phyloP scores from a whole-genome alignment of 2,888 invertebrate species.

The Apotomis capreana region DNA sequence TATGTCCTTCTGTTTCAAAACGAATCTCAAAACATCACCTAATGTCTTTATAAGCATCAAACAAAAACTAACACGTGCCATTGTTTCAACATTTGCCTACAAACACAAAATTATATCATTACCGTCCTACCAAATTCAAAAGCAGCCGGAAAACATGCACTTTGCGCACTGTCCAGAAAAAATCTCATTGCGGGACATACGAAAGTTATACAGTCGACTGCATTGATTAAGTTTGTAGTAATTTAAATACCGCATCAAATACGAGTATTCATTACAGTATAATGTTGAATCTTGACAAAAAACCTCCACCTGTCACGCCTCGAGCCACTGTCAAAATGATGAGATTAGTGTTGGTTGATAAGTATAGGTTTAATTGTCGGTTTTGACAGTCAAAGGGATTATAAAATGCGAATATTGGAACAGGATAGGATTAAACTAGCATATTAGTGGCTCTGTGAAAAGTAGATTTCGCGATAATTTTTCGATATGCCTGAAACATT shows the following conservation, averaged over 20 bases:
- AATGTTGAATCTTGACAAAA: slow-evolving; percentile 34
- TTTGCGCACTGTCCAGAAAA: not conserved
- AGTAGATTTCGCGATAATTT: too few species aligned
- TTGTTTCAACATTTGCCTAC: slow-evolving; percentile 39
- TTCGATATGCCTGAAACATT: too few species aligned
- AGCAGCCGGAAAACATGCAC: not conserved
- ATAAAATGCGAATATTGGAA: too few species aligned
- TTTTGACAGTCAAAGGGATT: too few species aligned
- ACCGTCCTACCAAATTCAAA: slow-evolving; percentile 10
- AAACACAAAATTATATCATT: slow-evolving; percentile 36
- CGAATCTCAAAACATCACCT: not conserved
- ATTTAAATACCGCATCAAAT: slow-evolving; percentile 39
- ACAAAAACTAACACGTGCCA: slow-evolving; percentile 10
- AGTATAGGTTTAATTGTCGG: too few species aligned
- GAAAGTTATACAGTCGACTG: not conserved
- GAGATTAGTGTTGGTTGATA: too few species aligned
- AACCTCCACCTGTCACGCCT: slow-evolving; percentile 37
- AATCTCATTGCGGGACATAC: not conserved
- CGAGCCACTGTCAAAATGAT: slow-evolving; percentile 29
- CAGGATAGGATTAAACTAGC: too few species aligned
- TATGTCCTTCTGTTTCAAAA: not conserved
- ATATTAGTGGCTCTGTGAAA: too few species aligned
- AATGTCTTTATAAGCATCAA: slow-evolving; percentile 41
- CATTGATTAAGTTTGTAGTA: slow-evolving; percentile 29
- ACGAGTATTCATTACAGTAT: slow-evolving; percentile 35